Percentiles rank a stretch among this genome's conserved stretches.
Evolutionary conservation across 1,140 invertebrate species (phyloP).

Genomic region (Ladona fulva): DNA sequence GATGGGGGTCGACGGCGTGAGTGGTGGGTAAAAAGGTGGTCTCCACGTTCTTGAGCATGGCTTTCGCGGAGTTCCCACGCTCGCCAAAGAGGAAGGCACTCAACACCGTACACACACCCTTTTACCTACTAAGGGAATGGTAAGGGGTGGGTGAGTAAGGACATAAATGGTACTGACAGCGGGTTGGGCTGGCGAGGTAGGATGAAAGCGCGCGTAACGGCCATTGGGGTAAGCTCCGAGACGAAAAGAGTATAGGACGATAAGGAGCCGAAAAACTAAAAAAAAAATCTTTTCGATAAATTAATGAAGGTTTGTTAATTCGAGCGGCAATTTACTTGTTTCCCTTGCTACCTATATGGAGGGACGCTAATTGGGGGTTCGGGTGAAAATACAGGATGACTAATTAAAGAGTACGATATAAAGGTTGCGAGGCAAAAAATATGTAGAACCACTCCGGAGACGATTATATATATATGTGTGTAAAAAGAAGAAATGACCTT

Average conservation of each 20-base stretch:
- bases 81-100: not conserved
- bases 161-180: not conserved
- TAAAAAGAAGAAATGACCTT: no score
- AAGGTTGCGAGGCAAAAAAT: no score
- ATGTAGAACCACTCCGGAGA: no score
- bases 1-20: not conserved
- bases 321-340: not conserved
- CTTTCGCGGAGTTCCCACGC: not conserved
- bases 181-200: no score
- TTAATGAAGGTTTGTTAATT: not conserved
- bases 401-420: not conserved
- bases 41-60: not conserved
- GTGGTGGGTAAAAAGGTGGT: not conserved
- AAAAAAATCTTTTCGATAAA: not conserved
- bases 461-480: no score
- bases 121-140: not conserved
- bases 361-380: not conserved
- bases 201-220: no score
- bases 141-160: not conserved
- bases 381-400: not conserved
- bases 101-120: not conserved
- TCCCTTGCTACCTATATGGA: not conserved
- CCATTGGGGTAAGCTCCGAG: not conserved
- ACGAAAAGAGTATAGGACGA: not conserved
- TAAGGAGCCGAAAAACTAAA: not conserved